Evolutionary conservation across 2,113 vertebrate genomes (phyloP), one percentile per base, ranked within the genome.

Genomic region (Passer montanus): DNA sequence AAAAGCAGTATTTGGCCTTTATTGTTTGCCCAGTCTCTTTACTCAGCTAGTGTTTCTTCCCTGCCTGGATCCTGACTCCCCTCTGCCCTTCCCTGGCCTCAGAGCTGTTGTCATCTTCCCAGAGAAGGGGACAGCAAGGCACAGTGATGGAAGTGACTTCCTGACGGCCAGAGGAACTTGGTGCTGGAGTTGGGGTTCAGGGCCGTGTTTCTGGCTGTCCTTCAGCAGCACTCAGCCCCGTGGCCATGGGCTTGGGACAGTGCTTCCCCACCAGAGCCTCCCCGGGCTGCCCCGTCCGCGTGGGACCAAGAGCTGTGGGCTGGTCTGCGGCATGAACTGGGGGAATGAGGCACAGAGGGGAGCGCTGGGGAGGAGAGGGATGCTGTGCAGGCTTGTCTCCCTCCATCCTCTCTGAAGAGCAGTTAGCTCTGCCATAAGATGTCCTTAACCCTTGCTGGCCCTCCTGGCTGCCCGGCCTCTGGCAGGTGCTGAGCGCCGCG

Each of bases 401-500:
- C 70, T 63, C 58, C 21, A 0, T 46, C 3, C 3, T 30, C 43
- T 20, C 30, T 31, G 74, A 67, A 58, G 78, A 66, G 59, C 60
- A 52, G 60, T 41, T 44, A 58, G 82, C 82, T 77, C 27, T 88
- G 82, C 83, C 8, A 0, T 31, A 18, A 20, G 50, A 24, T 26
- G 31, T 67, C 55, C 68, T 95, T 96, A 96, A 93, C 96, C 96
- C 95, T 89, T 68, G 37, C 43, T 11, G 15, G 10, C 76, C 75
- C 53, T 87, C 28, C 94, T 41, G 89, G 93, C 95, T 83, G 44
- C 89, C 10, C 10, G 79, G 1, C 33, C 86, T 64, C 91, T 50
- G 83, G 44, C 94, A 96, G 95, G 97, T 95, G 95, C 92, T 13
- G 92, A 94, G 94, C 43, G 15, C 94, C 17, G 0, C 15, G 6